Conservation (phyloP, 1,140 invertebrate genomes). For the Sminthurides bifidus region DNA sequence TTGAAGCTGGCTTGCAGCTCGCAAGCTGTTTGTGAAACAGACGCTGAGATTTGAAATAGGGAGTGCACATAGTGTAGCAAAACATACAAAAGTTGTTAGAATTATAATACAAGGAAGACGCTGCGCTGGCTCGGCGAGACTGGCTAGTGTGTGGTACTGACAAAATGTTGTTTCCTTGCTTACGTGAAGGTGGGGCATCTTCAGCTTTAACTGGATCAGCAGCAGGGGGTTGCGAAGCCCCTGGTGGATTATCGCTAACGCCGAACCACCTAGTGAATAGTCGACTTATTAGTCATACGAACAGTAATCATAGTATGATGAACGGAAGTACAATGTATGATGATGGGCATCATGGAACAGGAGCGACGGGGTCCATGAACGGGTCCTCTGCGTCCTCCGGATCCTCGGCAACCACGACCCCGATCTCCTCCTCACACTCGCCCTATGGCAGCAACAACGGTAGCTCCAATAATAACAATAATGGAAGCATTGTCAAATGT, state of each 20-base stretch:
- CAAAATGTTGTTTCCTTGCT: conserved; percentile 32
- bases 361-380: conserved; percentile 29
- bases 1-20: no score
- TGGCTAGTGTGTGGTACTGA: background rate
- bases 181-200: conserved; percentile 31
- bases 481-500: conserved; percentile 19
- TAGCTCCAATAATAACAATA: conserved; percentile 45
- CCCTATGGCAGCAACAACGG: conserved; percentile 53
- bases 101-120: background rate
- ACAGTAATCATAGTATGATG: conserved; percentile 47
- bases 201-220: conserved; percentile 12
- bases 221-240: conserved; percentile 24
- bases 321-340: conserved; percentile 63
- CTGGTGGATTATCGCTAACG: conserved; percentile 18
- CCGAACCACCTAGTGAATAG: conserved; percentile 14
- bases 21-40: background rate
- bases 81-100: background rate
- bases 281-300: conserved; percentile 9
- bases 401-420: conserved; percentile 36
- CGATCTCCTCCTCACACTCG: conserved; percentile 55
- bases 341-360: conserved; percentile 49
- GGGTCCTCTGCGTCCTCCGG: conserved; percentile 17
- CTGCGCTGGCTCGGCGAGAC: background rate
- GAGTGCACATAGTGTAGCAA: background rate
- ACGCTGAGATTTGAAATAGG: background rate